phyloP scores from a whole-genome alignment of 2,797 vertebrate genomes.

The Pristis pectinata region DNA sequence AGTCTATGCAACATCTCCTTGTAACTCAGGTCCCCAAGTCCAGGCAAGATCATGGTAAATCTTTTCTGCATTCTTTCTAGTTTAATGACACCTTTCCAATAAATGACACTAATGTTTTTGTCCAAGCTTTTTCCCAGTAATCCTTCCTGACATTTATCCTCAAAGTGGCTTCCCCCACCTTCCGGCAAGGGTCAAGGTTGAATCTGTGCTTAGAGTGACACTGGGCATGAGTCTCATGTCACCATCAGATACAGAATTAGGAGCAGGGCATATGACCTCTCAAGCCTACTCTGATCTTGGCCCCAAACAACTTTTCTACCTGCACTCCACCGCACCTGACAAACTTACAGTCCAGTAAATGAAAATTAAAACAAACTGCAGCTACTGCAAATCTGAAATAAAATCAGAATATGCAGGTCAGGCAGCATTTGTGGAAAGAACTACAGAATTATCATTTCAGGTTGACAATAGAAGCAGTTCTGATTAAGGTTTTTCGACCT shows the following conservation, averaged over 20 bases:
- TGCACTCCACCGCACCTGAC: background rate
- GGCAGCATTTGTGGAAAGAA: too few relatives aligned
- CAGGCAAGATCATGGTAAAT: too few relatives aligned
- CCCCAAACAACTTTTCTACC: background rate
- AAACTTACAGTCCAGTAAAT: background rate
- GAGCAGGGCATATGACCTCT: background rate
- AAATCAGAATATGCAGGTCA: too few relatives aligned
- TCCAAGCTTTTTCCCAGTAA: background rate
- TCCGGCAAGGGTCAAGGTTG: background rate
- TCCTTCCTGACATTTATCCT: background rate
- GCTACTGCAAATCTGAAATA: too few relatives aligned
- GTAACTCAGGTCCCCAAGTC: too few relatives aligned
- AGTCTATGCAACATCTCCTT: too few relatives aligned
- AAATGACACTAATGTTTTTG: background rate
- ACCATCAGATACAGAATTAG: background rate
- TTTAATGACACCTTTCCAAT: too few relatives aligned
- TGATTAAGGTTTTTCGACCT: too few relatives aligned
- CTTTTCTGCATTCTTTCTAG: too few relatives aligned
- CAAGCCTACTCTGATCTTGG: background rate
- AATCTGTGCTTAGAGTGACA: background rate
- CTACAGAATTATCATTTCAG: too few relatives aligned
- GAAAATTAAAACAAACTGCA: too few relatives aligned
- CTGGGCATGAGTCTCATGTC: background rate
- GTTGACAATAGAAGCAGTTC: too few relatives aligned
- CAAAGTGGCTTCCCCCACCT: background rate